Base-by-base conservation (phyloP, 64 coral and sea anemone genomes). In the Acropora yongei region DNA sequence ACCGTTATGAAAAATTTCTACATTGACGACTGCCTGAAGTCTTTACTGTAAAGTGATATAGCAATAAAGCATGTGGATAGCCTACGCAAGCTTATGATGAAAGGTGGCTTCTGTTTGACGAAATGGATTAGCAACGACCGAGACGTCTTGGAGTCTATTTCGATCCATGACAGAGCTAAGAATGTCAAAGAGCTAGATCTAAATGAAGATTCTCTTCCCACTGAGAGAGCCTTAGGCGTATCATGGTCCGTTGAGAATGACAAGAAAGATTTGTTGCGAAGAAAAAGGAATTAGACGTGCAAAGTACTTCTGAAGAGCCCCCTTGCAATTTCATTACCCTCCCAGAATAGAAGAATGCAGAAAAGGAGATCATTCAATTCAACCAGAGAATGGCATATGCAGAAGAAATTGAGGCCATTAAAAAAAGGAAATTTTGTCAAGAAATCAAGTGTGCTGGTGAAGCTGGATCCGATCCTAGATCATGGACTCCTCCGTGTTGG, bases 11-110 rank as follows among this genome's bases (percentile, higher is more conserved):
- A 41, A 60, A 94, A 88, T 18, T 82, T 93, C 39, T 87, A 93
- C 16, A 86, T 94, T 7, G 92, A 94, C 58, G 92, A 94, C 48
- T 94, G 92, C 41, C 49, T 89, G 47, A 41, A 53, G 8, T 53
- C 50, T 8, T 53, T 53, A 53, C 50, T 8, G 5, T 53, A 4
- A 53, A 53, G 50, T 53, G 8, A 8, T 53, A 8, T 6, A 53
- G 50, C 50, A 53, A 8, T 1, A 6, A 6, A 1, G 50, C 18
- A 72, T 39, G 67, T 94, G 20, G 11, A 77, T 18, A 42, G 79
- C 19, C 16, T 94, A 4, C 30, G 86, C 16, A 17, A 53, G 1
- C 61, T 75, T 1, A 75, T 79, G 47, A 6, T 11, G 14, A 50
- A 76, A 14, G 92, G 92, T 68, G 78, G 86, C 39, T 94, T 94